Evolutionary conservation across 2,888 invertebrate species (phyloP).

Genomic region (Tinea trinotella): DNA sequence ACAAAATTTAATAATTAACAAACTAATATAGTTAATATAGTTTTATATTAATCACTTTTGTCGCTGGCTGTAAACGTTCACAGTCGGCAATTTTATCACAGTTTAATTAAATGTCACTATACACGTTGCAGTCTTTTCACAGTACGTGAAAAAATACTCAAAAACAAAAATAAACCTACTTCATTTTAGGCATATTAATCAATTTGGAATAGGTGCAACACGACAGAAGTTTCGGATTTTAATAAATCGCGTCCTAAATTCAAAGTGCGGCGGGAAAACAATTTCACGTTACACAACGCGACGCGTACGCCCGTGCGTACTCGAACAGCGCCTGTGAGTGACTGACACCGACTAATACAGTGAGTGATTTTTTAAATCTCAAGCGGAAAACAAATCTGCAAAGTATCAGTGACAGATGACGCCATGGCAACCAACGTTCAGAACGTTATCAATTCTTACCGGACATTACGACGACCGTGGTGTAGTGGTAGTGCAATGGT

Average conservation of each 20-base stretch:
- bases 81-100: constrained; percentile 13
- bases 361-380: not conserved
- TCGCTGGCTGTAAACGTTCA: constrained; percentile 15
- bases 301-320: constrained; percentile 49
- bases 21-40: not conserved
- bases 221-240: constrained; percentile 30
- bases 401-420: not conserved
- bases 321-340: constrained; percentile 57
- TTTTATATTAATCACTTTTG: not conserved
- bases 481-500: too few relatives aligned
- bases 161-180: constrained; percentile 37
- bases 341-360: not conserved
- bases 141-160: constrained; percentile 23
- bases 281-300: constrained; percentile 34
- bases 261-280: constrained; percentile 53
- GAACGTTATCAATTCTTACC: too few relatives aligned
- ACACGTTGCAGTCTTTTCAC: not conserved
- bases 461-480: too few relatives aligned
- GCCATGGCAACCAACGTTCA: not conserved
- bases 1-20: constrained; percentile 29
- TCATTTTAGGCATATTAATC: constrained; percentile 63
- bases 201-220: constrained; percentile 25
- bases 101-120: not conserved
- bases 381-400: not conserved
- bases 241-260: constrained; percentile 35